Base-by-base conservation (phyloP, 2,888 invertebrate genomes). In the Andrena marginata region DNA sequence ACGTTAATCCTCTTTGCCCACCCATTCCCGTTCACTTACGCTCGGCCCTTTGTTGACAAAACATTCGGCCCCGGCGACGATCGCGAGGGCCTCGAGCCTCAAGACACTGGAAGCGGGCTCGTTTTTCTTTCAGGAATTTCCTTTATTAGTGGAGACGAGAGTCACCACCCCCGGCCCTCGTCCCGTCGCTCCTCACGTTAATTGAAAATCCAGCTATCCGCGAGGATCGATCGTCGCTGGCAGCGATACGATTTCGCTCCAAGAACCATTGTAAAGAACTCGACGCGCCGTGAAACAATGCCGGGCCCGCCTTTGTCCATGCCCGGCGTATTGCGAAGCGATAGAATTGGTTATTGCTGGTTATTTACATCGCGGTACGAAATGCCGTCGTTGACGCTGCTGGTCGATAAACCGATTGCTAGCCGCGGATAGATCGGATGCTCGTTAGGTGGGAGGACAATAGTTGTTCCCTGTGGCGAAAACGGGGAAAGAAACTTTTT, bases 151-250 rank as follows among this genome's bases (percentile, higher is more conserved):
- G 42, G 42, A 42, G 42, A 13, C 42, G 42, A 42, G 42, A 16
- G 42, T 13, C 42, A 42, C 42, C 42, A 42, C 42, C 42, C 42
- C 42, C 16, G 4, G 16, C 1, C 5, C 0, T 10, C n/a, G 65
- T 62, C 1, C 26, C n/a, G 5, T 56, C 20, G 23, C 8, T 42
- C 5, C 16, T 35, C 5, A 16, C 4, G 33, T 54, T 77, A 72
- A 72, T 74, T 70, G 42, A 59, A 80, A 80, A 80, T 65, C 63
- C 16, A 67, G 68, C 72, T 59, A 42, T 80, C 68, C 29, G 26
- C n/a, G 31, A 26, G 51, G 56, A 67, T 59, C 73, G 56, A 69
- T 69, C 62, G 26, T 13, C 7, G 7, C 49, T 20, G 20, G n/a
- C 23, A 54, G 51, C 80, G 67, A 71, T 63, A 26, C 71, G 20